Base-by-base conservation (phyloP, 53 echinoderm and acorn worm species). In the Holothuria leucospilota region DNA sequence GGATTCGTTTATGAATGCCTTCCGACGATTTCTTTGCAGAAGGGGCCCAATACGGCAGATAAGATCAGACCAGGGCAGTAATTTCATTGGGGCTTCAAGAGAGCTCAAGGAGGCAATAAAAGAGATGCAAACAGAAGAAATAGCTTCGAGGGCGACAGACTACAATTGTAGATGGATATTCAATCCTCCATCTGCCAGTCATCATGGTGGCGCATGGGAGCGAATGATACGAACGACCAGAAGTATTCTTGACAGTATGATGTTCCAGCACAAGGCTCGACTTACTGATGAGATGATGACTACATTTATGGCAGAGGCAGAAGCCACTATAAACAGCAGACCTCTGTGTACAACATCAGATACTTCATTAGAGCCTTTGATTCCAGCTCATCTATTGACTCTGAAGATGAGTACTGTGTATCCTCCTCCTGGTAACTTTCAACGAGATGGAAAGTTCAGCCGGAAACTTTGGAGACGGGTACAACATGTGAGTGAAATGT, bases 401-500 rank as follows among this genome's bases (percentile, higher is more conserved):
- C 61, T 84, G 73, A 91, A 91, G 74, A 62, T 86, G 2, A 90
- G 71, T 27, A 75, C 81, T 5, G 39, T 87, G 0, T 72, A 82
- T 59, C 88, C 88, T 38, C 91, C 91, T 0, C 78, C 91, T 27
- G 92, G 92, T 21, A 56, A 51, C 40, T 85, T 89, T 56, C 77
- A 77, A 46, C 26, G 51, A 1, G 84, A 67, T 27, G 93, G 90
- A 41, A 14, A 86, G 20, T 90, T 83, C n/a, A 71, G 84, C 6
- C 64, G 85, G 20, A 90, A 84, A 20, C 65, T 82, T 23, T 90
- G 90, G 93, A 85, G 93, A 38, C 29, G 90, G 58, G 87, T 86
- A 2, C 93, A 90, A 46, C 84, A 90, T 38, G 59, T 90, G 0
- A 51, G 49, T 3, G 90, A 84, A 21, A 86, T 81, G 20, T 89